Evolutionary conservation across 2,888 invertebrate species (phyloP).

Genomic region (Diogma glabrata): DNA sequence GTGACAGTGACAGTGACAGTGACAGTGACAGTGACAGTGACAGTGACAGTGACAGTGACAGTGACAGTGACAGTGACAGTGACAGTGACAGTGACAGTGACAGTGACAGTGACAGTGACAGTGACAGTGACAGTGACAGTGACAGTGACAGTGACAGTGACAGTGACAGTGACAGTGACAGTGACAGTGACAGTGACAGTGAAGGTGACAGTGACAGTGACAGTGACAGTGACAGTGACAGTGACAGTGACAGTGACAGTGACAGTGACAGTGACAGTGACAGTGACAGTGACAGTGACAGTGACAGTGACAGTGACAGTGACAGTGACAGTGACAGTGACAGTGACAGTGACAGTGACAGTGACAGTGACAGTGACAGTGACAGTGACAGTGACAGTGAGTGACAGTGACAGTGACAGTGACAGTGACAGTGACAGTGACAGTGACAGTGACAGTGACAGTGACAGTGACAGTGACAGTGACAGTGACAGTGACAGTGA

Average conservation of each 20-base stretch:
- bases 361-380: not conserved
- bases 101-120: not conserved
- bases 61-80: not conserved
- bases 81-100: not conserved
- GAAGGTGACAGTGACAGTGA: not conserved
- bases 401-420: not conserved
- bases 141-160: not conserved
- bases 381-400: not conserved
- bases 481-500: not conserved
- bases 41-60: not conserved
- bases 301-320: not conserved
- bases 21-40: not conserved
- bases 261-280: not conserved
- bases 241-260: not conserved
- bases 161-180: not conserved
- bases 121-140: not conserved
- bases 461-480: not conserved
- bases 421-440: not conserved
- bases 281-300: not conserved
- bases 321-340: not conserved
- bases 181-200: not conserved
- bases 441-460: not conserved
- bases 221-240: not conserved
- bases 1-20: not conserved
- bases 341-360: not conserved